Evolutionary conservation across 2,797 vertebrate genomes (phyloP).

Genomic region (Erpetoichthys calabaricus): DNA sequence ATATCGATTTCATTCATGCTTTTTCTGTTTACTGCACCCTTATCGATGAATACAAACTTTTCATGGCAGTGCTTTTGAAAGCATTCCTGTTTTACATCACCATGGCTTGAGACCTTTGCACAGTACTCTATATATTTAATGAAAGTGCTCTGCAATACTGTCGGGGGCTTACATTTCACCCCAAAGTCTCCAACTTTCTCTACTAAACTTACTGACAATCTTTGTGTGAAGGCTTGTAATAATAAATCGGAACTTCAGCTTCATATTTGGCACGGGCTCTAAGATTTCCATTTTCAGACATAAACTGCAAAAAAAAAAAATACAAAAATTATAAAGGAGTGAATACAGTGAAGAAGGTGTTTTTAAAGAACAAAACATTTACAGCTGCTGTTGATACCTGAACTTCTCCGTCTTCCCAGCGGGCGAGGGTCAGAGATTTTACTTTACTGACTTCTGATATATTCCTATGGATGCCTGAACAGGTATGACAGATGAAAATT

Average conservation of each 20-base stretch:
- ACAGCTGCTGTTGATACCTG: conserved; percentile 45
- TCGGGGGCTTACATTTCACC: too few relatives aligned
- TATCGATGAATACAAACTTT: too few relatives aligned
- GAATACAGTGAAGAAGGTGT: background rate
- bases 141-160: too few relatives aligned
- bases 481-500: conserved; percentile 81
- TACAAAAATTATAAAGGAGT: conserved; percentile 5
- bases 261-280: conserved; percentile 59
- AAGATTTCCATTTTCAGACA: conserved; percentile 62
- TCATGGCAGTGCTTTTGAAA: too few relatives aligned
- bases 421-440: conserved; percentile 73
- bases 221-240: conserved; percentile 66
- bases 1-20: too few relatives aligned
- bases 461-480: conserved; percentile 84
- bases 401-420: conserved; percentile 81
- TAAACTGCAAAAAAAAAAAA: conserved; percentile 46
- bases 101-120: too few relatives aligned
- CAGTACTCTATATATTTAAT: too few relatives aligned
- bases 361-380: too few relatives aligned
- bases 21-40: too few relatives aligned
- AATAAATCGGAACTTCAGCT: conserved; percentile 66
- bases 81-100: too few relatives aligned
- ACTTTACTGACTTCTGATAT: conserved; percentile 76
- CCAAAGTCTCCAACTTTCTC: too few relatives aligned
- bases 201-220: conserved; percentile 69